phyloP scores from a whole-genome alignment of 2,113 vertebrate genomes.

The Mellivora capensis region DNA sequence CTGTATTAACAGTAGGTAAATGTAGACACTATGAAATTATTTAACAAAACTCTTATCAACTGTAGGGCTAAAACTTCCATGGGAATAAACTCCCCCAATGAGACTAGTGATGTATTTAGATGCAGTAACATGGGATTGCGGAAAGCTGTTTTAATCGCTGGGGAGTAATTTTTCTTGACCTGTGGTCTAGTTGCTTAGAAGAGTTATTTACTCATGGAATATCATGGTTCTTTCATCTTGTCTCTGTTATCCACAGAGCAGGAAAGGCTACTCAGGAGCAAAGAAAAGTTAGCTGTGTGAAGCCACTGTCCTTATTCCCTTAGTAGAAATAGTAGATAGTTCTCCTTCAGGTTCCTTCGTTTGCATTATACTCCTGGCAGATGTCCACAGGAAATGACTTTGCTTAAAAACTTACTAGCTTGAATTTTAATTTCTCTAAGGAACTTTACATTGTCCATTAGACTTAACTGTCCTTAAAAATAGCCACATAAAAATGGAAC shows the following conservation, averaged over 20 bases:
- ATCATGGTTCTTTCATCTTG: slow-evolving; percentile 23
- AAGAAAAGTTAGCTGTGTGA: slow-evolving; percentile 10
- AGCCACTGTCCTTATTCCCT: not conserved
- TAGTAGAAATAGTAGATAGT: not conserved
- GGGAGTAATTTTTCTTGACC: slow-evolving; percentile 16
- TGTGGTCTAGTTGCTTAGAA: slow-evolving; percentile 7
- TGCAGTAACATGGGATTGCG: not conserved
- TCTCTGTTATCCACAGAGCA: not conserved
- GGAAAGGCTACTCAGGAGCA: not conserved
- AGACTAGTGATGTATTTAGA: not conserved
- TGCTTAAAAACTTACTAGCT: not conserved
- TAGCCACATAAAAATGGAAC: slow-evolving; percentile 12
- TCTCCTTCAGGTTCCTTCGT: not conserved
- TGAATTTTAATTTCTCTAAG: slow-evolving; percentile 33
- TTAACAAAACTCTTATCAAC: slow-evolving; percentile 11
- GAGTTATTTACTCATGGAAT: not conserved
- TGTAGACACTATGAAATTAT: not conserved
- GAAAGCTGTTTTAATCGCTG: slow-evolving; percentile 31
- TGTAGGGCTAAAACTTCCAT: not conserved
- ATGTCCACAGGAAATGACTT: not conserved
- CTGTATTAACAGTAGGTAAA: not conserved
- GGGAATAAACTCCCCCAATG: not conserved
- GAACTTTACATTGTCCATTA: not conserved
- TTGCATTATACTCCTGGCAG: not conserved
- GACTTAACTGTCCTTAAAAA: not conserved